phyloP scores from a whole-genome alignment of 2,797 vertebrate species.

The Gymnothorax reevesii region DNA sequence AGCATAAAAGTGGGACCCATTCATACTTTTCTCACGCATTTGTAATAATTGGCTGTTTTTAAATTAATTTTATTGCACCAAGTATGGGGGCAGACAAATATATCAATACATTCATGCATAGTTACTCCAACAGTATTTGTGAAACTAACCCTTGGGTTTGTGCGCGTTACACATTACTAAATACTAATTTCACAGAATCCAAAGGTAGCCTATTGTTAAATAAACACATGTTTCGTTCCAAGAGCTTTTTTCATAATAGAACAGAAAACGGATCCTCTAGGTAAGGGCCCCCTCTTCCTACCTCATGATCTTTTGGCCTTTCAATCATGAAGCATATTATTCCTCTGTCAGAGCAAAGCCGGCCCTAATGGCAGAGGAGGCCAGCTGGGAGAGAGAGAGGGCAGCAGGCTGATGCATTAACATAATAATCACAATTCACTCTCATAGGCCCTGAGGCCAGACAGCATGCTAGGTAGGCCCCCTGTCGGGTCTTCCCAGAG shows the following conservation, averaged over 20 bases:
- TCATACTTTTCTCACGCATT: neutral
- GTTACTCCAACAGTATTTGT: neutral
- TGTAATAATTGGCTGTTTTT: too few relatives aligned
- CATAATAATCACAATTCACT: slow-evolving; percentile 98
- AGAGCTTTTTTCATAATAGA: slow-evolving; percentile 72
- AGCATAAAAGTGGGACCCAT: neutral
- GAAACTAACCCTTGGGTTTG: slow-evolving; percentile 63
- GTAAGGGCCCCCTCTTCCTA: slow-evolving; percentile 79
- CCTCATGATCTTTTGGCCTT: slow-evolving; percentile 94
- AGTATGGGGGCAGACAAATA: too few relatives aligned
- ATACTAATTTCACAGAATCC: slow-evolving; percentile 70
- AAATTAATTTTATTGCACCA: too few relatives aligned
- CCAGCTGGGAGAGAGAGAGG: slow-evolving; percentile 96
- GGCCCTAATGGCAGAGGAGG: slow-evolving; percentile 93
- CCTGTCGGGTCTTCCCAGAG: slow-evolving; percentile 71
- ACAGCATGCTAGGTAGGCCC: slow-evolving; percentile 93
- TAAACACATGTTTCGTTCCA: slow-evolving; percentile 63
- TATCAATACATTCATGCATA: neutral
- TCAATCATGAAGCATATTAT: slow-evolving; percentile 99
- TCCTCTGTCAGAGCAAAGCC: slow-evolving; percentile 98
- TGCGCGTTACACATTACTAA: slow-evolving; percentile 62
- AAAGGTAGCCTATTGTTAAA: slow-evolving; percentile 71
- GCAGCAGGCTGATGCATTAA: slow-evolving; percentile 98
- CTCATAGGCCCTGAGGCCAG: slow-evolving; percentile 96
- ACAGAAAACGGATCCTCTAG: slow-evolving; percentile 88